A percentile compares a stretch with the other conserved stretches of the same genome.
Conservation (phyloP, 2,888 invertebrate species). For the Exocentrus adspersus region DNA sequence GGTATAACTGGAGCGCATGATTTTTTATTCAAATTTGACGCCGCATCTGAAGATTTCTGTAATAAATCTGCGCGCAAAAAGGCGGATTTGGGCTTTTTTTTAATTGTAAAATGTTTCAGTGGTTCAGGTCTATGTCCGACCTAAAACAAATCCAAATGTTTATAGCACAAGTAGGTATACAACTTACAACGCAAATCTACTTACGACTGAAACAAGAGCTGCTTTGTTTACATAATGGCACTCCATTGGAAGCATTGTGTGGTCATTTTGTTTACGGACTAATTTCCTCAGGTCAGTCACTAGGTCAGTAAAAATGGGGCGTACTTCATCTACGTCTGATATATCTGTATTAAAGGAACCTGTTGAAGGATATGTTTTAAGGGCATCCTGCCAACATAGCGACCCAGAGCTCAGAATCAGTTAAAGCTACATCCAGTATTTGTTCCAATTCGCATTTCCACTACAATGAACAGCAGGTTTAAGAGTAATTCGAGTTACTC, state of each 20-base stretch:
- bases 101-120: constrained; percentile 91
- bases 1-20: constrained; percentile 90
- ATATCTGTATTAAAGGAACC: constrained; percentile 92
- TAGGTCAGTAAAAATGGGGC: constrained; percentile 90
- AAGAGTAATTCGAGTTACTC: too few species aligned
- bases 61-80: constrained; percentile 88
- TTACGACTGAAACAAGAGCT: constrained; percentile 87
- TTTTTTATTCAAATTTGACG: constrained; percentile 90
- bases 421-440: constrained; percentile 90
- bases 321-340: constrained; percentile 87
- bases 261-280: constrained; percentile 84
- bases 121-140: constrained; percentile 85
- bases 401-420: constrained; percentile 97
- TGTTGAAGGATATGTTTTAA: constrained; percentile 91
- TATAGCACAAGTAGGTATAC: too few species aligned
- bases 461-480: too few species aligned
- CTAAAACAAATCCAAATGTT: too few species aligned
- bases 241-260: constrained; percentile 91
- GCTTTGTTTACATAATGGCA: constrained; percentile 96
- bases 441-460: constrained; percentile 95
- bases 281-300: constrained; percentile 85
- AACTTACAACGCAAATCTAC: too few species aligned
- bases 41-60: constrained; percentile 91
- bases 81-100: constrained; percentile 95
- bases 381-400: constrained; percentile 95